These are phyloP conservation scores for Syngnathus rostellatus DNA, from an alignment of 2,797 vertebrate species.

Conservation along the genomic window DNA sequence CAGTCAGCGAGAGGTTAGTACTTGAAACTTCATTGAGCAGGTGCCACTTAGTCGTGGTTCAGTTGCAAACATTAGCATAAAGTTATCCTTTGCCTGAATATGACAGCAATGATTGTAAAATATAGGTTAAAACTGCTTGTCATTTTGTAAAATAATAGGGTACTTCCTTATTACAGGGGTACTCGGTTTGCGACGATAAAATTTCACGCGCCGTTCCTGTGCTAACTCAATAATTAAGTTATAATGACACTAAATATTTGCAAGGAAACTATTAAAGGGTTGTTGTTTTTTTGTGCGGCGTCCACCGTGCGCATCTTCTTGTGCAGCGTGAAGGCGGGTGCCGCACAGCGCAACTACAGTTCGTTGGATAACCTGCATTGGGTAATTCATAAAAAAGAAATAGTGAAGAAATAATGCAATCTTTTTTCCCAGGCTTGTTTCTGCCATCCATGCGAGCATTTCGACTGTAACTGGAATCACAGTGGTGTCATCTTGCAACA, in stretches of 20 bases:
- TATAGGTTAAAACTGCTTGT: not conserved
- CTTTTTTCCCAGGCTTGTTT: constrained; percentile 68
- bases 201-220: too few relatives aligned
- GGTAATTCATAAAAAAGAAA: too few relatives aligned
- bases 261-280: too few relatives aligned
- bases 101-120: not conserved
- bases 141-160: not conserved
- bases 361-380: too few relatives aligned
- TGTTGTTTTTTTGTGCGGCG: too few relatives aligned
- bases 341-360: too few relatives aligned
- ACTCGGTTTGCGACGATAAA: too few relatives aligned
- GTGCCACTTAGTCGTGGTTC: not conserved
- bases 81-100: not conserved
- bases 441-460: constrained; percentile 73
- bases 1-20: constrained; percentile 75
- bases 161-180: not conserved
- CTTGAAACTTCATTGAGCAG: not conserved
- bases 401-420: not conserved
- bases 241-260: too few relatives aligned
- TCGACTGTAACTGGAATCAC: constrained; percentile 69
- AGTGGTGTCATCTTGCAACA: constrained; percentile 66
- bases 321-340: too few relatives aligned
- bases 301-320: too few relatives aligned
- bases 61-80: not conserved
- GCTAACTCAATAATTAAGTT: too few relatives aligned